Percentiles rank a stretch among this genome's conserved stretches.
phyloP scores from a whole-genome alignment of 2,888 invertebrate species.

The Horisme vitalbata region DNA sequence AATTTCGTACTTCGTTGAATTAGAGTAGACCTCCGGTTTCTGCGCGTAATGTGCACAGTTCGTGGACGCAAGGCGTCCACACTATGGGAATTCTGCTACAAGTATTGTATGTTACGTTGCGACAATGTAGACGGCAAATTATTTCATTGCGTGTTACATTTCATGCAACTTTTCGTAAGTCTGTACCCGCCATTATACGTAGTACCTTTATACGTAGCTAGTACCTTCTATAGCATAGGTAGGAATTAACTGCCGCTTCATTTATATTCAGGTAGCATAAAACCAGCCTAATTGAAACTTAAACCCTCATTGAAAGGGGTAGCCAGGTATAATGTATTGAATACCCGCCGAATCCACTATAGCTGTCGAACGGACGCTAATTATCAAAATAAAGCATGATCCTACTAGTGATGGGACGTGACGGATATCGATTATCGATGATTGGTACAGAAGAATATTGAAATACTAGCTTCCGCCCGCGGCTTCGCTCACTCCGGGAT shows the following conservation, averaged over 20 bases:
- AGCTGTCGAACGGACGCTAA: constrained; percentile 21
- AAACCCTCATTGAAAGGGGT: constrained; percentile 12
- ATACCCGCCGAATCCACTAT: constrained; percentile 8
- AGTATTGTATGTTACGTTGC: too few relatives aligned
- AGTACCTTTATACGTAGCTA: not conserved
- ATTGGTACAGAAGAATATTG: not conserved
- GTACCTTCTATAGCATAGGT: not conserved
- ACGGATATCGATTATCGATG: not conserved
- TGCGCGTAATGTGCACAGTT: too few relatives aligned
- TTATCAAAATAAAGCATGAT: constrained; percentile 36
- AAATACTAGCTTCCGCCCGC: too few relatives aligned
- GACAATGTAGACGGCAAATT: too few relatives aligned
- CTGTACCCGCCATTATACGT: too few relatives aligned
- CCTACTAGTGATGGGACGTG: constrained; percentile 26
- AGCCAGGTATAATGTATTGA: constrained; percentile 11
- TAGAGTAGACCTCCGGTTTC: too few relatives aligned
- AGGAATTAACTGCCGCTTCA: not conserved
- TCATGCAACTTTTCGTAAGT: too few relatives aligned
- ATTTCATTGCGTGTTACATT: too few relatives aligned
- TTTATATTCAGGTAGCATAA: constrained; percentile 1
- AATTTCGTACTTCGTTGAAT: too few relatives aligned
- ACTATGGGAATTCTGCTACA: too few relatives aligned
- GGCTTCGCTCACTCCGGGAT: too few relatives aligned
- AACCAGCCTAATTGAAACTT: constrained; percentile 16
- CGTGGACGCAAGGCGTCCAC: too few relatives aligned